Base-by-base conservation (phyloP, 2,888 invertebrate genomes). In the Ditula angustiorana region DNA sequence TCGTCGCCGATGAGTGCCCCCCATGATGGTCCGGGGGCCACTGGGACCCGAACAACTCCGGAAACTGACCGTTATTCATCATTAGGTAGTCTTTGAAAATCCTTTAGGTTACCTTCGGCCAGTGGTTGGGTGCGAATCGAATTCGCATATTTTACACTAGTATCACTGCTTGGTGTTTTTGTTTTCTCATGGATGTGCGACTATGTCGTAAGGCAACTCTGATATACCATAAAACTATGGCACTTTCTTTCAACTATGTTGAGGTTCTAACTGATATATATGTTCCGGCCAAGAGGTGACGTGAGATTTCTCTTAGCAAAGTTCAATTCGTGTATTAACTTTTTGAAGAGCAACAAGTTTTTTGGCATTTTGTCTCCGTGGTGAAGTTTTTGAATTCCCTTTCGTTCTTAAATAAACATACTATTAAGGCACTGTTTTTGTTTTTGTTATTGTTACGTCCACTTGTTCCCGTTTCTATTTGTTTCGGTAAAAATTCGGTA, bases 361-460 rank as follows among this genome's bases (percentile, higher is more conserved):
- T 88, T 89, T 90, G 90, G 88, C 92, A 92, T 92, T 92, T 92
- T 92, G 92, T 88, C 82, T 90, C 91, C 88, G 90, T 90, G 78
- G 67, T 83, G 82, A 66, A 73, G 74, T 82, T 86, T 81, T 85
- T 77, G 71, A 76, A 60, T 71, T 75, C 79, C 81, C 79, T 81
- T 81, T 83, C 77, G 71, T 75, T 85, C 76, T 86, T 81, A 86
- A 87, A 80, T 74, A 76, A 85, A 85, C 80, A 83, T 86, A 80
- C 70, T 86, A 82, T 61, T 88, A 91, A 92, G 92, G 92, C 92
- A 92, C 92, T 90, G 78, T 86, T 82, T 78, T 71, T 74, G 75
- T 80, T 78, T 71, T 74, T 74, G 80, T 83, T 83, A 77, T 80
- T 74, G 73, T 76, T 79, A 41, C 75, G 74, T 74, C 81, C 88